phyloP scores from a whole-genome alignment of 2,797 vertebrate genomes.

The Scolopax rusticola region DNA sequence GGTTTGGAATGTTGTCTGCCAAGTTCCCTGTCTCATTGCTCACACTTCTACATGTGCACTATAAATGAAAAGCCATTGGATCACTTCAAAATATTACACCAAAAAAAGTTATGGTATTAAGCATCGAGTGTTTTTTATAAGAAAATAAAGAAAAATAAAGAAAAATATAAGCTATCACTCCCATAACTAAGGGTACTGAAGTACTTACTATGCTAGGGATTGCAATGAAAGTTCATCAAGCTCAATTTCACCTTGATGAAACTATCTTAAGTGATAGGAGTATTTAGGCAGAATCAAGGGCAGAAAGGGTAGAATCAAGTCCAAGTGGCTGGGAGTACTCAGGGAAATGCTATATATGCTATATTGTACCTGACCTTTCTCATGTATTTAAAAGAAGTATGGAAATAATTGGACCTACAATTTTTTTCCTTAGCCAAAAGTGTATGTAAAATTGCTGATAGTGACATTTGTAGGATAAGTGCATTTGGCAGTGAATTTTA shows the following conservation, averaged over 20 bases:
- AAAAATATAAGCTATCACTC: not conserved
- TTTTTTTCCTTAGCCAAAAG: not conserved
- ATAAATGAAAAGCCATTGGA: not conserved
- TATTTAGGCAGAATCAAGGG: not conserved
- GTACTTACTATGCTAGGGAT: not conserved
- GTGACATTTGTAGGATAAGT: constrained; percentile 59
- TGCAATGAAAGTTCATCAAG: not conserved
- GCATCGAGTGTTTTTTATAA: not conserved
- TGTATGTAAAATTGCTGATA: constrained; percentile 45
- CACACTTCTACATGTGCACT: not conserved
- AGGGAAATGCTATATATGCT: not conserved
- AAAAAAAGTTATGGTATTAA: not conserved
- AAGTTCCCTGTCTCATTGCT: not conserved
- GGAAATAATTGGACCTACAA: not conserved
- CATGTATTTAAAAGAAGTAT: not conserved
- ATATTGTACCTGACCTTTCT: not conserved
- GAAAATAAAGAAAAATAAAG: not conserved
- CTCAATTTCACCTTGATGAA: not conserved
- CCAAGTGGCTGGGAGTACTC: not conserved
- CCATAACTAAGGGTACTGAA: not conserved
- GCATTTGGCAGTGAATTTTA: constrained; percentile 57
- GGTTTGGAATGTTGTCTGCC: not conserved
- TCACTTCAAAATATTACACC: not conserved
- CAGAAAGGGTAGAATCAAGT: not conserved
- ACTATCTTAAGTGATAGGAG: not conserved